phyloP scores from a whole-genome alignment of 2,888 invertebrate genomes.

The Ptychoptera albimana region DNA sequence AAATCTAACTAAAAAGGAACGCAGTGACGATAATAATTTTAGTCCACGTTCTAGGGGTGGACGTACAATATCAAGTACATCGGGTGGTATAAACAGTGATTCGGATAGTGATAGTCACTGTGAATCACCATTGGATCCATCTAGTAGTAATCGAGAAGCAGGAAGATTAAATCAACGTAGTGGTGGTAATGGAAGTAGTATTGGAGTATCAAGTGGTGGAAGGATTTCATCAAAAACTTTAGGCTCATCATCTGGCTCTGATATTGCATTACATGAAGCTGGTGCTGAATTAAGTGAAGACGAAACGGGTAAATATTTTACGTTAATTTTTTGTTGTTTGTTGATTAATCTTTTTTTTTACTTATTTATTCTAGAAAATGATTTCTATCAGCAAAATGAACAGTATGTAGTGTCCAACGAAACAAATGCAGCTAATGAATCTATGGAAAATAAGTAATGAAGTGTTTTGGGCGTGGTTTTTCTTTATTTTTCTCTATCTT shows the following conservation, averaged over 20 bases:
- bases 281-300: conserved; percentile 45
- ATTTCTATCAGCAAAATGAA: not conserved
- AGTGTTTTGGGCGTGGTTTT: too few species aligned
- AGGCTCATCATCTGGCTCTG: conserved; percentile 46
- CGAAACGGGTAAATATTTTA: conserved; percentile 37
- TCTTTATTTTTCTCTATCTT: too few species aligned
- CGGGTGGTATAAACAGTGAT: conserved; percentile 6
- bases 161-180: not conserved
- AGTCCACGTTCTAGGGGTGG: too few species aligned
- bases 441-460: too few species aligned
- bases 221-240: conserved; percentile 29
- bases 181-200: conserved; percentile 20
- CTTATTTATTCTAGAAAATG: too few species aligned
- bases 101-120: conserved; percentile 7
- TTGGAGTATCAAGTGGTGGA: conserved; percentile 24
- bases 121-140: conserved; percentile 10
- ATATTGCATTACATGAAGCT: conserved; percentile 44
- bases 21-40: too few species aligned
- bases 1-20: too few species aligned
- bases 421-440: not conserved
- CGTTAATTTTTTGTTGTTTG: too few species aligned
- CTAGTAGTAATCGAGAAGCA: not conserved
- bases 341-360: too few species aligned
- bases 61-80: too few species aligned
- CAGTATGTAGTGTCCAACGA: not conserved